A percentile compares a stretch with the other conserved stretches of the same genome.
Conservation (phyloP, 2,797 vertebrate genomes). For the Eulemur albifrons region DNA sequence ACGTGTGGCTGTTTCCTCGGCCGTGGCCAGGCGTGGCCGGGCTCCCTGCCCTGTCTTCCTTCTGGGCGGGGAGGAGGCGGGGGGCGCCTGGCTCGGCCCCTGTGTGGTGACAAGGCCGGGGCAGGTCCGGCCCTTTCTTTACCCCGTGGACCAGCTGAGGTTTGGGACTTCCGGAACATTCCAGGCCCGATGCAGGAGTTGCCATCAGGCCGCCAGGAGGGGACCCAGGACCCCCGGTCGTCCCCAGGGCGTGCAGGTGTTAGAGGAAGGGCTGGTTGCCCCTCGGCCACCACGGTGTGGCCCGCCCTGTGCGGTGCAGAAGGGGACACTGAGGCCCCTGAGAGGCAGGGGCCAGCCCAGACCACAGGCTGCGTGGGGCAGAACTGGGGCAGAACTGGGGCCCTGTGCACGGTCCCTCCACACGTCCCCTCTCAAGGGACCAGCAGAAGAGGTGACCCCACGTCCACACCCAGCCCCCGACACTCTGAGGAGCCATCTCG, state of each 20-base stretch:
- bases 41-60: neutral
- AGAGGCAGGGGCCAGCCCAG: fast-evolving
- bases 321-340: neutral
- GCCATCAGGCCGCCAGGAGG: neutral
- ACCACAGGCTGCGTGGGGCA: neutral
- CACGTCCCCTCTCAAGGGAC: neutral
- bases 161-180: neutral
- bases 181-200: neutral
- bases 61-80: too few relatives aligned
- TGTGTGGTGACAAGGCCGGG: neutral
- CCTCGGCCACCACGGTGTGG: neutral
- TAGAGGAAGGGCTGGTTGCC: neutral
- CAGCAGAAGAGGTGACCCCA: neutral
- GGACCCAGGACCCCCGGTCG: fast-evolving
- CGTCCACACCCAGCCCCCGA: neutral
- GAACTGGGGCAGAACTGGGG: neutral
- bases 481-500: neutral
- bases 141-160: too few relatives aligned
- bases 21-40: neutral
- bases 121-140: too few relatives aligned
- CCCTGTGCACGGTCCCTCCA: fast-evolving
- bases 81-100: neutral
- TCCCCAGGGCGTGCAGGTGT: neutral
- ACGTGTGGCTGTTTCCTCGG: fast-evolving
- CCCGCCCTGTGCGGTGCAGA: neutral